Conservation (phyloP, 2,113 vertebrate species). For the mouse (Mus musculus) region GRCm39 chr10:125373501-125374000, state of each 20-base stretch:
- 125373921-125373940: background rate
- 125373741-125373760: background rate
- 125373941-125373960: background rate
- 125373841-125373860: background rate
- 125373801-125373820: background rate
- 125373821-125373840: background rate
- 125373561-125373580: background rate
- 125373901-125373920: background rate
- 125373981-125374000: background rate
- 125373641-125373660: background rate
- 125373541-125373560: background rate
- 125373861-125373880: background rate
- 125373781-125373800: background rate
- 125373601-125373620: background rate
- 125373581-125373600: background rate
- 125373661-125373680: background rate
- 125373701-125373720: too few relatives aligned
- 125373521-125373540: background rate
- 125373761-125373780: background rate
- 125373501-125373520: rapidly evolving
- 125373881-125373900: background rate
- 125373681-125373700: too few relatives aligned
- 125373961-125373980: background rate
- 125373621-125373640: background rate
- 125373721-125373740: too few relatives aligned